These are phyloP conservation scores for Ennomos fuscantarius DNA, from an alignment of 2,888 invertebrate genomes.

Conservation along the genomic window DNA sequence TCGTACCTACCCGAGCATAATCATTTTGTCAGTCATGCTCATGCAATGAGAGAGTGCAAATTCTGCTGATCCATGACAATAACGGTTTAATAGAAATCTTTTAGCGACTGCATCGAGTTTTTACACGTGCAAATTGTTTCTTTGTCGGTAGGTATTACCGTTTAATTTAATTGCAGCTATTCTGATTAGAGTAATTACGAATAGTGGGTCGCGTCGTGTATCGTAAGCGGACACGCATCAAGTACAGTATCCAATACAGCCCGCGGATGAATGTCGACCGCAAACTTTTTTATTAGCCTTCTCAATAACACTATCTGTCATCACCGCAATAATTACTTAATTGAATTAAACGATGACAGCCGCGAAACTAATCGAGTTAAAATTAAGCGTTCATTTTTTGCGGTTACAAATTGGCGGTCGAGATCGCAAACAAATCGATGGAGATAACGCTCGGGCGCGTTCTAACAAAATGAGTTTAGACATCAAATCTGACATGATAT, in stretches of 20 bases:
- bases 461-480: conserved; percentile 41
- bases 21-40: conserved; percentile 45
- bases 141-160: conserved; percentile 66
- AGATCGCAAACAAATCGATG: conserved; percentile 41
- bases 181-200: conserved; percentile 69
- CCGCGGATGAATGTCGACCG: conserved; percentile 45
- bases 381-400: conserved; percentile 41
- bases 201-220: conserved; percentile 58
- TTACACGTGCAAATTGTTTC: conserved; percentile 43
- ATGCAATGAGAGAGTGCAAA: conserved; percentile 50
- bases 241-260: conserved; percentile 44
- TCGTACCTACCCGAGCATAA: conserved; percentile 18
- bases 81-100: conserved; percentile 56
- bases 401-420: conserved; percentile 35
- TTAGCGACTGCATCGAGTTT: conserved; percentile 41
- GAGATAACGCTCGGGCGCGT: conserved; percentile 35
- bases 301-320: conserved; percentile 67
- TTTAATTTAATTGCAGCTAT: conserved; percentile 75
- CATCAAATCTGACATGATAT: conserved; percentile 43
- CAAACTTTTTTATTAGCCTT: conserved; percentile 64
- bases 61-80: conserved; percentile 57
- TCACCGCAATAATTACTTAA: conserved; percentile 64
- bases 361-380: conserved; percentile 41
- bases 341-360: conserved; percentile 66
- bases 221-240: conserved; percentile 33